phyloP scores from a whole-genome alignment of 2,888 invertebrate genomes.

The Cantharis lateralis region DNA sequence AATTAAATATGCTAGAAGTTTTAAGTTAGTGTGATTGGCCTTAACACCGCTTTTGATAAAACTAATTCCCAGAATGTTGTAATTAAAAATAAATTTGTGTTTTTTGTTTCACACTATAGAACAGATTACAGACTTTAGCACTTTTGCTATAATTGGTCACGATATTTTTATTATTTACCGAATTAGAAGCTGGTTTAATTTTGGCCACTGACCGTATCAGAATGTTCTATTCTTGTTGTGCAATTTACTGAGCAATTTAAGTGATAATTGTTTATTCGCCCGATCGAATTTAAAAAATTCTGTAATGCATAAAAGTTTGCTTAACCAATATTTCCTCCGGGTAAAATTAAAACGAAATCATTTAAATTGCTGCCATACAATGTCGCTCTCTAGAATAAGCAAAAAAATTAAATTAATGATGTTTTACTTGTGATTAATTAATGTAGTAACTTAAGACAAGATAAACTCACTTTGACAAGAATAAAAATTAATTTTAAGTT shows the following conservation, averaged over 20 bases:
- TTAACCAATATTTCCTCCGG: neutral
- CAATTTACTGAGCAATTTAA: neutral
- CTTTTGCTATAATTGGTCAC: neutral
- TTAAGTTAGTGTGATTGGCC: neutral
- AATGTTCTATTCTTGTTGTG: constrained; percentile 3
- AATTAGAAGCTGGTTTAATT: neutral
- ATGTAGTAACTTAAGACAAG: neutral
- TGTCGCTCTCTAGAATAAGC: neutral
- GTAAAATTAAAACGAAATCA: neutral
- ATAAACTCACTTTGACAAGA: neutral
- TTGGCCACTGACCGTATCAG: constrained; percentile 1
- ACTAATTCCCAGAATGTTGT: neutral
- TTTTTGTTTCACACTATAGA: neutral
- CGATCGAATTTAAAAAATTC: neutral
- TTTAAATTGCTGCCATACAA: neutral
- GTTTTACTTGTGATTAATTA: constrained; percentile 1
- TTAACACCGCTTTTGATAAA: neutral
- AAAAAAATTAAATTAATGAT: constrained; percentile 4
- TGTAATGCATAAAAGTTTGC: neutral
- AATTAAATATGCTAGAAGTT: neutral
- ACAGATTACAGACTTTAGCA: neutral
- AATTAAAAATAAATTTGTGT: neutral
- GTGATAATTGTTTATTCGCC: neutral
- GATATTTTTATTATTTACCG: neutral
- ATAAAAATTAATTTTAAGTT: neutral